Conservation (phyloP, 2,888 invertebrate genomes). For the Diplolepis rosae region DNA sequence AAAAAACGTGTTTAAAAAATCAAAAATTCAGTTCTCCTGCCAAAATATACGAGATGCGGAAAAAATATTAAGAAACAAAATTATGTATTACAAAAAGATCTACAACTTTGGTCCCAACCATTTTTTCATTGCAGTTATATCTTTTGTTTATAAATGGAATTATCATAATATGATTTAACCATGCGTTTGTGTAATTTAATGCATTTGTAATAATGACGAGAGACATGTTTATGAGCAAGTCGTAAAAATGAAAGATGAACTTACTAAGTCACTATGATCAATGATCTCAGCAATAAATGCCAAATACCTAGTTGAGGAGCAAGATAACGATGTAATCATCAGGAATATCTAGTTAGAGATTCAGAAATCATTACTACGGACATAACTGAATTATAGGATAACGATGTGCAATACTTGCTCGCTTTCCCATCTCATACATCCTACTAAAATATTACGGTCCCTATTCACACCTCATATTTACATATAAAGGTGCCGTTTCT, state of each 20-base stretch:
- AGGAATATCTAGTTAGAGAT: slow-evolving; percentile 26
- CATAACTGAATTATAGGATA: slow-evolving; percentile 25
- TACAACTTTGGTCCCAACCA: no score
- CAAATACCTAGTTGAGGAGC: background rate
- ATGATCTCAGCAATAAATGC: background rate
- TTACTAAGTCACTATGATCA: background rate
- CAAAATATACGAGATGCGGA: slow-evolving; percentile 44
- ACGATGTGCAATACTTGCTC: slow-evolving; percentile 13
- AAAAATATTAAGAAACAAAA: background rate
- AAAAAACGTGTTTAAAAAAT: no score
- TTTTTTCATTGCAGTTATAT: no score
- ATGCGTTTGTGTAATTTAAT: background rate
- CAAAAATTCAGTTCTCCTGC: no score
- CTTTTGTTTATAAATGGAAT: no score
- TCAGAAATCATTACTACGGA: slow-evolving; percentile 18
- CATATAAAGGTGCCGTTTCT: slow-evolving; percentile 17
- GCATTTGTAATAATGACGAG: background rate
- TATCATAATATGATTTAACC: no score
- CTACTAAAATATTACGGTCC: slow-evolving; percentile 21
- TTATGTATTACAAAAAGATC: no score
- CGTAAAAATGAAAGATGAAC: background rate
- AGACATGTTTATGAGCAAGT: background rate
- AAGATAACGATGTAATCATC: slow-evolving; percentile 6
- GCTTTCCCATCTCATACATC: slow-evolving; percentile 11
- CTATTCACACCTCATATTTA: slow-evolving; percentile 21